Base-by-base conservation (phyloP, 2,888 invertebrate genomes). In the Augiades crinisus region DNA sequence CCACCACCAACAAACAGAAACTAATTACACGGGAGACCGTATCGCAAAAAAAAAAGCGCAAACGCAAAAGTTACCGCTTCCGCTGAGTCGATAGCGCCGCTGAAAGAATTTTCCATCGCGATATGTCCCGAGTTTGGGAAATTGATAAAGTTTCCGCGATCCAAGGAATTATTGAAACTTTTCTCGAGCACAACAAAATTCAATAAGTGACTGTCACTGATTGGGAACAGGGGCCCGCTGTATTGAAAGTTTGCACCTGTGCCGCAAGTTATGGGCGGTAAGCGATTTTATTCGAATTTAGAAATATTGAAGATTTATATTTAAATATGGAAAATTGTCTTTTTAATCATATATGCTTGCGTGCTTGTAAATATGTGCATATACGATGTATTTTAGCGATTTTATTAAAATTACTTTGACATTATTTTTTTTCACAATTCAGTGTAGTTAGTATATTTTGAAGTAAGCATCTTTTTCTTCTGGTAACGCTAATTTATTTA, bases 191-290 rank as follows among this genome's bases (percentile, higher is more conserved):
- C 85, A 86, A 86, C 87, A 85, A 82, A 82, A 88, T 86, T 88
- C 84, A 86, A 87, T 88, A 87, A 86, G 83, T 82, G 85, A 84
- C 81, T 81, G 81, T 79, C 81, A 74, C 77, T 86, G 86, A 87
- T 88, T 86, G 81, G 81, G 75, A 68, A 57, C 57, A 56, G 59
- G 57, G 55, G 30, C 47, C 13, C 40, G 59, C 43, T 50, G 61
- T 53, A 56, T 60, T 56, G 57, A 54, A 59, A 59, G 55, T 62
- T 60, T 49, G 47, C 10, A 46, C 24, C 40, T 13, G 14, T 30
- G 46, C 27, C n/a, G 5, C 17, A 55, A 60, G 22, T 44, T 6
- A 10, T 6, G 7, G 6, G 5, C n/a, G n/a, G n/a, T n/a, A n/a
- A n/a, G n/a, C n/a, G n/a, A n/a, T n/a, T n/a, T n/a, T n/a, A n/a